Evolutionary conservation across 1,140 invertebrate species (phyloP).

Genomic region (Euwallacea similis): DNA sequence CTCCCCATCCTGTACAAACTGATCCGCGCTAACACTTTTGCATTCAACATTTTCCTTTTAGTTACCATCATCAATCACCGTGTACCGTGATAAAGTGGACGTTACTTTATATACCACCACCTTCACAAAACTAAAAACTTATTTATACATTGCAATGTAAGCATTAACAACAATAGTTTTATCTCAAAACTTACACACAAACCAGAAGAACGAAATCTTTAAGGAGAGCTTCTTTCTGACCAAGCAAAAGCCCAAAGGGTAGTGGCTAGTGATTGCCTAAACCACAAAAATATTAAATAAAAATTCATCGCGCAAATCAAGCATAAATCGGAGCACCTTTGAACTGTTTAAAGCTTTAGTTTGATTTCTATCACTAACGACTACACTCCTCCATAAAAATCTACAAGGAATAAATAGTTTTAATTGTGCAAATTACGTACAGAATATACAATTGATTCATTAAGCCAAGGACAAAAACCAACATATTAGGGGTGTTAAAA

Average conservation of each 20-base stretch:
- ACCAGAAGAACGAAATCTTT: background rate
- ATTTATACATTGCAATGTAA: background rate
- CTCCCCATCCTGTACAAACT: too few relatives aligned
- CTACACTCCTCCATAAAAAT: background rate
- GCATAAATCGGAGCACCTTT: conserved; percentile 26
- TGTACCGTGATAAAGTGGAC: too few relatives aligned
- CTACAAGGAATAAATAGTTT: conserved; percentile 4
- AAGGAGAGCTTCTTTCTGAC: background rate
- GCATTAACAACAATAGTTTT: background rate
- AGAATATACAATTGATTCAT: conserved; percentile 11
- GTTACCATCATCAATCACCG: too few relatives aligned
- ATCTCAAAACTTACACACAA: background rate
- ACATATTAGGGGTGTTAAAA: background rate
- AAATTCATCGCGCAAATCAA: conserved; percentile 15
- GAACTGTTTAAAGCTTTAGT: conserved; percentile 19
- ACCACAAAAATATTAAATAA: conserved; percentile 3
- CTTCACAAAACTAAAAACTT: too few relatives aligned
- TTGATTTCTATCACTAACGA: conserved; percentile 29
- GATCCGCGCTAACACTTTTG: too few relatives aligned
- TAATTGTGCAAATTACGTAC: conserved; percentile 30
- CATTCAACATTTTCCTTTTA: too few relatives aligned
- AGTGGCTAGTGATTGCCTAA: background rate
- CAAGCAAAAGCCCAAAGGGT: background rate
- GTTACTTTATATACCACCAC: too few relatives aligned
- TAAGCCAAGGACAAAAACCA: background rate